Conservation (phyloP, 2,888 invertebrate genomes). For the Sinelater perroti region DNA sequence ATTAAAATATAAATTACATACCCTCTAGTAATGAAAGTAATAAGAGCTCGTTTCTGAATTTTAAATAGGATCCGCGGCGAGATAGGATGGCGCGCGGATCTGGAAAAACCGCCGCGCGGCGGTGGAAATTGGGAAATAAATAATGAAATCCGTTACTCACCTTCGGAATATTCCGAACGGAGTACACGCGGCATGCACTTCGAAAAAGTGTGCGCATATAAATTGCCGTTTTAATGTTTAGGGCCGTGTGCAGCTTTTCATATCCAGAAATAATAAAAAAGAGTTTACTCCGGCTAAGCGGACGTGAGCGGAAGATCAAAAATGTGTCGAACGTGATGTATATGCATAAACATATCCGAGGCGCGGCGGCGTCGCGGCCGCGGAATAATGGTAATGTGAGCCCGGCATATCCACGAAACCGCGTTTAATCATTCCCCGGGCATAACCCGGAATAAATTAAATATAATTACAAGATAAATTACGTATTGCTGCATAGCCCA, state of each 20-base stretch:
- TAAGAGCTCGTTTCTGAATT: no score
- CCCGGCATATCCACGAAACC: slow-evolving; percentile 11
- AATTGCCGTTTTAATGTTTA: slow-evolving; percentile 19
- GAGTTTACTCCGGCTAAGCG: slow-evolving; percentile 33
- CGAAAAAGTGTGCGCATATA: slow-evolving; percentile 18
- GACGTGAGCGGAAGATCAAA: slow-evolving; percentile 33
- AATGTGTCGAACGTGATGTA: slow-evolving; percentile 34
- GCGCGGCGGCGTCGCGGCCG: neutral
- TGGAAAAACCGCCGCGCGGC: no score
- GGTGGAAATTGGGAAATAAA: slow-evolving; percentile 1
- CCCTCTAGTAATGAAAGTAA: no score
- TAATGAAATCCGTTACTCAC: neutral
- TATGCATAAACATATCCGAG: slow-evolving; percentile 28
- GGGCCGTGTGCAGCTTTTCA: slow-evolving; percentile 13
- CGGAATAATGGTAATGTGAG: slow-evolving; percentile 17
- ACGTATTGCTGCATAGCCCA: no score
- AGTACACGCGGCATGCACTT: slow-evolving; percentile 1
- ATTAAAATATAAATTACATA: no score
- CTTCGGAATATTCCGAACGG: slow-evolving; percentile 1
- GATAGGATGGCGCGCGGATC: no score
- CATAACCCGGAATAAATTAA: slow-evolving; percentile 26
- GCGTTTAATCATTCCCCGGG: slow-evolving; percentile 24
- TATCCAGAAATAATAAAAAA: slow-evolving; percentile 32
- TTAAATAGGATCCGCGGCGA: no score
- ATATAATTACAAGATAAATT: slow-evolving; percentile 26